Evolutionary conservation across 2,888 invertebrate genomes (phyloP).

Genomic region (Philhelius pedissequus): DNA sequence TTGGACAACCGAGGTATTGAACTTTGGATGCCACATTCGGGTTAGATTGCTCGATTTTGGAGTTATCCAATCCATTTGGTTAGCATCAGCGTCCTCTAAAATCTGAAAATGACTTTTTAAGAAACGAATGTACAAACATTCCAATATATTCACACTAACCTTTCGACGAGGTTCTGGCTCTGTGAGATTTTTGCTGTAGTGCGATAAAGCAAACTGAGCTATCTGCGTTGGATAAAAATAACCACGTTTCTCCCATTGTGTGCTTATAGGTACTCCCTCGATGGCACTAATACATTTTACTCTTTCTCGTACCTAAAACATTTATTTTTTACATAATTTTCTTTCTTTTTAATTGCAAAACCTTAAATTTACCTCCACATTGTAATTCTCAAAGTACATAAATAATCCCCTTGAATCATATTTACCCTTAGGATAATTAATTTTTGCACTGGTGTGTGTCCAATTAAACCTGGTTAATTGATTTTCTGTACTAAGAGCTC

Average conservation of each 20-base stretch:
- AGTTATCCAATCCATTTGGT: conserved; percentile 85
- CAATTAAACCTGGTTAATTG: conserved; percentile 91
- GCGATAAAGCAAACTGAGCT: conserved; percentile 97
- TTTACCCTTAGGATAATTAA: conserved; percentile 91
- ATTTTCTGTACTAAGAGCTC: conserved; percentile 82
- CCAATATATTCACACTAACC: conserved; percentile 69
- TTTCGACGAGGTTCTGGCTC: conserved; percentile 89
- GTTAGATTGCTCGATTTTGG: conserved; percentile 85
- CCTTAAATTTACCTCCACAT: conserved; percentile 87
- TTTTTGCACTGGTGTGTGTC: conserved; percentile 95
- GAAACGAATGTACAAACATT: background rate
- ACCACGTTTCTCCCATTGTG: conserved; percentile 97
- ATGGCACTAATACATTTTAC: conserved; percentile 97
- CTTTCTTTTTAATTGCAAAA: background rate
- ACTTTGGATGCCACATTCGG: conserved; percentile 82
- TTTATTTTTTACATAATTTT: background rate
- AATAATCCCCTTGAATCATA: conserved; percentile 95
- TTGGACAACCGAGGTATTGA: conserved; percentile 84
- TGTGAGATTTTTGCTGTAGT: conserved; percentile 96
- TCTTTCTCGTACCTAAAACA: conserved; percentile 85
- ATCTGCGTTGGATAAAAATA: conserved; percentile 99
- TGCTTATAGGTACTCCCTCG: conserved; percentile 97
- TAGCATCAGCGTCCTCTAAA: conserved; percentile 87
- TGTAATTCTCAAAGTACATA: conserved; percentile 98
- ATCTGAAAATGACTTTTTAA: conserved; percentile 71